Conservation (phyloP, 2,888 invertebrate genomes). For the Idaea dimidiata region DNA sequence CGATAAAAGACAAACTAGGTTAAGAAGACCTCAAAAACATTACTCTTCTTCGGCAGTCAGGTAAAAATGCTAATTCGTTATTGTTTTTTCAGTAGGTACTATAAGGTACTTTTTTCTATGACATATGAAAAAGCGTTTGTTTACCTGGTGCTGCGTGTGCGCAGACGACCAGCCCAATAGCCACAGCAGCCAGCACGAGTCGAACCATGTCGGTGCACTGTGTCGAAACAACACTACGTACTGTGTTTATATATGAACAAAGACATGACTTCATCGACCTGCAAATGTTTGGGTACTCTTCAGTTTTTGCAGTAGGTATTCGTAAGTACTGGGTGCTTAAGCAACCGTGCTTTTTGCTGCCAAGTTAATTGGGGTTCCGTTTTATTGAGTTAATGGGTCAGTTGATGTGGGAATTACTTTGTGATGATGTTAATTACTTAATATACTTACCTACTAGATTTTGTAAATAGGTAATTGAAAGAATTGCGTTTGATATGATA, state of each 20-base stretch:
- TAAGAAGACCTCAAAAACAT: no score
- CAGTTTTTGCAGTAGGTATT: slow-evolving; percentile 48
- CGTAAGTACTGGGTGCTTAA: background rate
- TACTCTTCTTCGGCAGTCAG: no score
- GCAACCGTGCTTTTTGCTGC: slow-evolving; percentile 35
- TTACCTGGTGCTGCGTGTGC: slow-evolving; percentile 62
- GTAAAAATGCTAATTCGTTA: no score
- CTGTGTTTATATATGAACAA: slow-evolving; percentile 51
- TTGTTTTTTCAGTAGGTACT: no score
- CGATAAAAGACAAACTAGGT: no score
- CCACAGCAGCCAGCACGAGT: slow-evolving; percentile 52
- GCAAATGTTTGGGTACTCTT: slow-evolving; percentile 52
- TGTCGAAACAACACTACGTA: slow-evolving; percentile 22
- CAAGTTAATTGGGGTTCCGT: slow-evolving; percentile 37
- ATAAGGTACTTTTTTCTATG: no score
- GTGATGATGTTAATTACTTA: background rate
- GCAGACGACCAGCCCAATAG: slow-evolving; percentile 58
- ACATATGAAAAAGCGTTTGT: background rate
- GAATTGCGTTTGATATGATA: no score
- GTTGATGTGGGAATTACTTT: background rate
- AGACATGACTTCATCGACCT: slow-evolving; percentile 48
- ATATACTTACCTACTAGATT: background rate
- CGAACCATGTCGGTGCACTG: slow-evolving; percentile 58
- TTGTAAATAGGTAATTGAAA: no score
- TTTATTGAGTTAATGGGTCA: background rate